phyloP scores from a whole-genome alignment of 1,140 invertebrate species.

The Himalopsyche phryganea region DNA sequence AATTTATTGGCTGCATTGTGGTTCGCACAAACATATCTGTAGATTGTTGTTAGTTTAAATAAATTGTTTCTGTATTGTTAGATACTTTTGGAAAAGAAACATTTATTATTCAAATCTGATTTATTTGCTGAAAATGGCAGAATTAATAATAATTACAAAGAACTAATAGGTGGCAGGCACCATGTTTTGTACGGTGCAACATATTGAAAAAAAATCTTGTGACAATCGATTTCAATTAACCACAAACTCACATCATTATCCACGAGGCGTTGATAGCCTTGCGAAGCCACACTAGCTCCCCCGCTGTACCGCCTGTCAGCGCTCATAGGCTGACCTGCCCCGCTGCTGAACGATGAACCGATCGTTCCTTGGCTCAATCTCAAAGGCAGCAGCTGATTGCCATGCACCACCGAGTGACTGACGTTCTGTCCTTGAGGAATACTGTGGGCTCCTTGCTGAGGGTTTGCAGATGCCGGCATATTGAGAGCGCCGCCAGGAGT shows the following conservation, averaged over 20 bases:
- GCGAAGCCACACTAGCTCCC: slow-evolving; percentile 27
- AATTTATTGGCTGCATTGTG: too few relatives aligned
- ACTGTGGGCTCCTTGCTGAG: background rate
- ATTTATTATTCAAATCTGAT: too few relatives aligned
- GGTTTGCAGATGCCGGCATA: slow-evolving; percentile 16
- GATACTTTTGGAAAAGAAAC: too few relatives aligned
- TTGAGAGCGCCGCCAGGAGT: slow-evolving; percentile 42
- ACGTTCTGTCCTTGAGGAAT: slow-evolving; percentile 9
- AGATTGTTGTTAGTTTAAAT: too few relatives aligned
- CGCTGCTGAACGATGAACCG: slow-evolving; percentile 3
- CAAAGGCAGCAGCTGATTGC: slow-evolving; percentile 29
- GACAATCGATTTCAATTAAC: too few relatives aligned
- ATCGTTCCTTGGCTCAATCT: slow-evolving; percentile 21
- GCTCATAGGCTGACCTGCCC: slow-evolving; percentile 42
- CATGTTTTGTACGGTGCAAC: too few relatives aligned
- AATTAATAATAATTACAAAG: too few relatives aligned
- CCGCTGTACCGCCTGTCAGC: slow-evolving; percentile 45
- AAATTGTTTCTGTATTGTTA: too few relatives aligned
- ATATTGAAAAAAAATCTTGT: too few relatives aligned
- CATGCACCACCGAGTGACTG: slow-evolving; percentile 25
- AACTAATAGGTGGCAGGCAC: too few relatives aligned
- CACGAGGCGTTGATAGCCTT: slow-evolving; percentile 30
- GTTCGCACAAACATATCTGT: too few relatives aligned
- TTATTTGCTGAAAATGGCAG: too few relatives aligned
- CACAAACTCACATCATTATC: slow-evolving; percentile 31